Evolutionary conservation across 2,888 invertebrate species (phyloP).

Genomic region (Halictus quadricinctus): DNA sequence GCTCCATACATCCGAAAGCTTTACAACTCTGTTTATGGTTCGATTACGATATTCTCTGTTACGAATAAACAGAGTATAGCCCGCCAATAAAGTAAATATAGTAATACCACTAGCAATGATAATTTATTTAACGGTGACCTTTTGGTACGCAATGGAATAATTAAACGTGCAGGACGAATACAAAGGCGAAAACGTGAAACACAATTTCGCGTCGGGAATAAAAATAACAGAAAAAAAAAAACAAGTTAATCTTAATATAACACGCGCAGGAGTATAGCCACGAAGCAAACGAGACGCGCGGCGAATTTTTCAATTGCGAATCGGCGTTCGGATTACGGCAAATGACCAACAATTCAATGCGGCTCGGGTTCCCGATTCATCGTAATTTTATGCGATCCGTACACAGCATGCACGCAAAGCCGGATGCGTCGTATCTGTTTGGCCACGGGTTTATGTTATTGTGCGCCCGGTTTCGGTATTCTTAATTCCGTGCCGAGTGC

Average conservation of each 20-base stretch:
- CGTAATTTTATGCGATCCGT: not conserved
- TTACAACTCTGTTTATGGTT: not conserved
- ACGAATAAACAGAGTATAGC: not conserved
- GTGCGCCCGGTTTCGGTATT: not conserved
- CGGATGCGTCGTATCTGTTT: not conserved
- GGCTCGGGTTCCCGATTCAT: not conserved
- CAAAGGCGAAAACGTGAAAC: not conserved
- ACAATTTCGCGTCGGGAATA: not conserved
- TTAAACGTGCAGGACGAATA: not conserved
- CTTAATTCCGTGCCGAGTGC: slow-evolving; percentile 7
- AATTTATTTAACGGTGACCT: not conserved
- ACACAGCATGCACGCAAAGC: not conserved
- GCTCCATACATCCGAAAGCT: not conserved
- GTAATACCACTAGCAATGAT: not conserved
- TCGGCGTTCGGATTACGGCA: not conserved
- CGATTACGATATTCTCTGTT: not conserved
- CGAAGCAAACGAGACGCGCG: not conserved
- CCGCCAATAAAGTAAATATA: not conserved
- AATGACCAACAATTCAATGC: not conserved
- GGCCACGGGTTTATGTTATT: not conserved
- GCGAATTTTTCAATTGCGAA: not conserved
- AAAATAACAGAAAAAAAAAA: not conserved
- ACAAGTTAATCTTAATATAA: not conserved
- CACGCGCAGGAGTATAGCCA: not conserved
- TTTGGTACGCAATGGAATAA: not conserved